Conservation (phyloP, 1,140 invertebrate genomes). For the Reticulitermes speratus region DNA sequence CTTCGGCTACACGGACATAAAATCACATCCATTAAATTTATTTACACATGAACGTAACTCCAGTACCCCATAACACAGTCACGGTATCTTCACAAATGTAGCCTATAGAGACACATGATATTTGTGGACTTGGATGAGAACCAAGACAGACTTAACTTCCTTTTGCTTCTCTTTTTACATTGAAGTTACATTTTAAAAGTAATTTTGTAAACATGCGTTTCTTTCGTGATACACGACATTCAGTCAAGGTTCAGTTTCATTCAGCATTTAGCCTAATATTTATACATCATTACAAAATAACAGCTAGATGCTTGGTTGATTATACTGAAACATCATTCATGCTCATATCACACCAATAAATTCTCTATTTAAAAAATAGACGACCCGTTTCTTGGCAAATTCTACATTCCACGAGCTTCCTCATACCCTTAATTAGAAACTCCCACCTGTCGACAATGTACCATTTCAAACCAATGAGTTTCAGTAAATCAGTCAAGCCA, state of each 20-base stretch:
- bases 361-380: constrained; percentile 15
- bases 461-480: not conserved
- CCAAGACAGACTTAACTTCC: too few relatives aligned
- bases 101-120: too few relatives aligned
- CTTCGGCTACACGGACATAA: not conserved
- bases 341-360: not conserved
- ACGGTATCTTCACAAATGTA: too few relatives aligned
- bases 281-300: not conserved
- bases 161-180: too few relatives aligned
- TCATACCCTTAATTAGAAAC: not conserved
- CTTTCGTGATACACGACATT: not conserved
- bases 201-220: too few relatives aligned
- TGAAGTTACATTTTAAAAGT: too few relatives aligned
- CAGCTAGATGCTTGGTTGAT: not conserved
- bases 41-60: too few relatives aligned
- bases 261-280: not conserved
- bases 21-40: not conserved
- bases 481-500: not conserved
- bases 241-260: not conserved
- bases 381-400: constrained; percentile 3
- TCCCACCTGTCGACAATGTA: not conserved
- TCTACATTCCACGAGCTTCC: constrained; percentile 1
- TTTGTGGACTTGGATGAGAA: too few relatives aligned
- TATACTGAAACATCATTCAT: not conserved
- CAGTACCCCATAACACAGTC: too few relatives aligned